Base-by-base conservation (phyloP, 2,888 invertebrate species). In the Pandemis heparana region DNA sequence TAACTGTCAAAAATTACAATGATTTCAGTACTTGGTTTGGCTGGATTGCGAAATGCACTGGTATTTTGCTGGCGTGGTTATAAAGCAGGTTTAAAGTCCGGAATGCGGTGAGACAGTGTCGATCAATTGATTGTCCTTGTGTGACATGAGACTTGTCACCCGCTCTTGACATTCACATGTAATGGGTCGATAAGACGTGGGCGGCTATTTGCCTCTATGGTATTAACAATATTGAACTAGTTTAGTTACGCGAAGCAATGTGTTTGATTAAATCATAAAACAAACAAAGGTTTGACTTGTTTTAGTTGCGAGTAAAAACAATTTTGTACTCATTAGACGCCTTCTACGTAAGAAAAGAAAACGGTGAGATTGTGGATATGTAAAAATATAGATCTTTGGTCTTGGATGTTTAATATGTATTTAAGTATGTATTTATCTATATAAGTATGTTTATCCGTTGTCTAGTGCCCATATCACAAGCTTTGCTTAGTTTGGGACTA, bases 141-240 rank as follows among this genome's bases (percentile, higher is more conserved):
- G 69, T 63, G 59, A 48, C 59, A 59, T 53, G 51, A 39, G 39
- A 65, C 18, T 69, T 74, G 70, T 61, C 69, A 69, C 73, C 51
- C 61, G 69, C n/a, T 73, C 71, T 73, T 73, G 66, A 63, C 69
- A 66, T 73, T 75, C 64, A 71, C 23, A 63, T 68, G 71, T 68
- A 64, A 68, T 63, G 71, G 75, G 68, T 75, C 75, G 75, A 75
- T 75, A 75, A 43, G n/a, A 48, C 63, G 75, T 75, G 43, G 75
- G 75, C 63, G 72, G 39, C 38, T 65, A 60, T 65, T 65, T 70
- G 74, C 63, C 60, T 70, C 51, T 56, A 59, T 56, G 69, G 48
- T 51, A 51, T 23, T 70, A 48, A 72, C 61, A 43, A 59, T 60
- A 70, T 67, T 73, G 53, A 65, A 70, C 48, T 64, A 73, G 63